Conservation (phyloP, 2,888 invertebrate genomes). For the Nineta flava region DNA sequence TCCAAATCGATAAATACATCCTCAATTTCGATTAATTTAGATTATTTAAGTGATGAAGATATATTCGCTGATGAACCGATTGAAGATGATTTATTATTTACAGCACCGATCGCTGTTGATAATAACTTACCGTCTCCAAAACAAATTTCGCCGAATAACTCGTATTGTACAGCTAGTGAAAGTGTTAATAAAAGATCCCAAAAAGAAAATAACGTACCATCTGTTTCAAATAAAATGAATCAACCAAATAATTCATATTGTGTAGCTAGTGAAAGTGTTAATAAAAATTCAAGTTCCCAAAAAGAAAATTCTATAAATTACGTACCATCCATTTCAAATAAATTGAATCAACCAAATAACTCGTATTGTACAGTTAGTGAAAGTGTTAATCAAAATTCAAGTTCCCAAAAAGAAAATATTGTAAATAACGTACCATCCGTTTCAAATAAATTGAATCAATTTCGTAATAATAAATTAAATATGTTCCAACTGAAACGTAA, state of each 20-base stretch:
- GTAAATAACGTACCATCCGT: neutral
- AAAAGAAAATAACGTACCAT: neutral
- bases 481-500: too few species aligned
- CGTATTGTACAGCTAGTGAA: too few species aligned
- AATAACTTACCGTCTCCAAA: neutral
- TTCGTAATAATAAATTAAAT: too few species aligned
- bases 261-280: too few species aligned
- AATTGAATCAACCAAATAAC: too few species aligned
- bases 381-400: too few species aligned
- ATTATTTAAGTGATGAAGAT: constrained; percentile 2
- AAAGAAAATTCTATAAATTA: too few species aligned
- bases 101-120: neutral
- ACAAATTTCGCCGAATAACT: too few species aligned
- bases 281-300: too few species aligned
- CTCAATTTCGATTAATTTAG: neutral
- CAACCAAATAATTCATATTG: neutral
- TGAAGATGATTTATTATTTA: neutral
- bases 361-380: too few species aligned
- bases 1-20: neutral
- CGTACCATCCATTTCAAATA: too few species aligned
- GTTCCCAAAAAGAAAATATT: neutral
- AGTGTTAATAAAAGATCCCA: too few species aligned
- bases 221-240: neutral
- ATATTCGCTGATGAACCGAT: constrained; percentile 1
- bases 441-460: neutral